A percentile compares a stretch with the other conserved stretches of the same genome.
These are phyloP conservation scores for Chelonia mydas DNA, from an alignment of 2,797 vertebrate species.

Conservation along the genomic window DNA sequence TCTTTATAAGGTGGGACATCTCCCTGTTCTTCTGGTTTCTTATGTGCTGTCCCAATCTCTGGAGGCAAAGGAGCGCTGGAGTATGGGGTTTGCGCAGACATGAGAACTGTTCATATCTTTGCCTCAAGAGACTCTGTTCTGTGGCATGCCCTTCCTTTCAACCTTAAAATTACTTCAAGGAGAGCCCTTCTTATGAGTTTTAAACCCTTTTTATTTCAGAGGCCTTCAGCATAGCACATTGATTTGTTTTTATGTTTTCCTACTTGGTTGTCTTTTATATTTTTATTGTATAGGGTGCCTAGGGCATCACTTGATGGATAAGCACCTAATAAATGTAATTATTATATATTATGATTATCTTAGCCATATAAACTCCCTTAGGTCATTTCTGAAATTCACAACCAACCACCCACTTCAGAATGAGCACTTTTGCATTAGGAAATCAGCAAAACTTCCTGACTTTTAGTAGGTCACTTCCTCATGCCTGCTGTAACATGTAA, in stretches of 20 bases:
- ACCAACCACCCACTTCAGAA: neutral
- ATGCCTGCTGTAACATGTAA: neutral
- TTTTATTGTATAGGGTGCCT: neutral
- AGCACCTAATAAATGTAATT: neutral
- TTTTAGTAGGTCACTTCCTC: neutral
- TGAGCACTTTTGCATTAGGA: neutral
- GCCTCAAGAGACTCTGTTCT: neutral
- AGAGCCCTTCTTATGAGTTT: slow-evolving; percentile 15
- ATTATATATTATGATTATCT: neutral
- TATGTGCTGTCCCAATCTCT: neutral
- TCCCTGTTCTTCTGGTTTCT: neutral
- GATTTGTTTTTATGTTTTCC: neutral
- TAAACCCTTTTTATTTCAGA: neutral
- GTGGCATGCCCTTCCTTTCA: neutral
- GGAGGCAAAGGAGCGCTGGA: neutral
- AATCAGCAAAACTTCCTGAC: neutral
- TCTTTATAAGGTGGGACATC: neutral
- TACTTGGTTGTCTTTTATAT: neutral
- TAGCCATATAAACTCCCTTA: neutral
- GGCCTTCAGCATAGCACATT: neutral
- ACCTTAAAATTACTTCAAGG: slow-evolving; percentile 23
- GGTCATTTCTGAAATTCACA: neutral
- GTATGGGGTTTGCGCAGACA: neutral
- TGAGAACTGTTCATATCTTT: neutral
- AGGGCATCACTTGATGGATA: neutral